phyloP scores from a whole-genome alignment of 2,888 invertebrate species.

The Agonum fuliginosum region DNA sequence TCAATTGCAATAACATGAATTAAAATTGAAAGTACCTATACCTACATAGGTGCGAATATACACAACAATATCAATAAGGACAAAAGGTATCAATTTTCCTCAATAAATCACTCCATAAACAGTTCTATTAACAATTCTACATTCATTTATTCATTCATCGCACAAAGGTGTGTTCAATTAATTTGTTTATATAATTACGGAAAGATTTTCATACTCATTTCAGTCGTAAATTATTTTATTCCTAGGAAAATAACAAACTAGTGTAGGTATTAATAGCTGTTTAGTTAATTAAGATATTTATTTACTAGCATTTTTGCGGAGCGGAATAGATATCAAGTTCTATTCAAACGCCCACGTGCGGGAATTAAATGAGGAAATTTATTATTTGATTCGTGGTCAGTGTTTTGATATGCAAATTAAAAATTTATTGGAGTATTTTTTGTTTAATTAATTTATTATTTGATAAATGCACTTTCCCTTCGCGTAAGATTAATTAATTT shows the following conservation, averaged over 20 bases:
- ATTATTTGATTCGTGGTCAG: not conserved
- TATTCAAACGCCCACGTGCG: not conserved
- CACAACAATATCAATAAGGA: not conserved
- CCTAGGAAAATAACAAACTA: slow-evolving; percentile 4
- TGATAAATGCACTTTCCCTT: slow-evolving; percentile 18
- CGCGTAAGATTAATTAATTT: slow-evolving; percentile 15
- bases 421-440: slow-evolving; percentile 19
- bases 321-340: not conserved
- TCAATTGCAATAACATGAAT: not conserved
- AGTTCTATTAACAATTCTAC: not conserved
- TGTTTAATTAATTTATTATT: not conserved
- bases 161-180: slow-evolving; percentile 16
- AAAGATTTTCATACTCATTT: not conserved
- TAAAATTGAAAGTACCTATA: too few species aligned
- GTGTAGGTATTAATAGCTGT: slow-evolving; percentile 11
- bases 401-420: slow-evolving; percentile 35
- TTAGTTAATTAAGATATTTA: slow-evolving; percentile 37
- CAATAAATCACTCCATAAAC: slow-evolving; percentile 27
- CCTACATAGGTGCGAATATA: slow-evolving; percentile 12
- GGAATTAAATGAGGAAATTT: not conserved
- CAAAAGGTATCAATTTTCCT: slow-evolving; percentile 20
- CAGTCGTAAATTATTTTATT: slow-evolving; percentile 1
- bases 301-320: slow-evolving; percentile 20
- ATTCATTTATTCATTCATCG: not conserved
- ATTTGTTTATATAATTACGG: slow-evolving; percentile 2